Conservation (phyloP, 2,797 vertebrate genomes). For the Alcedo quadribrachys region DNA sequence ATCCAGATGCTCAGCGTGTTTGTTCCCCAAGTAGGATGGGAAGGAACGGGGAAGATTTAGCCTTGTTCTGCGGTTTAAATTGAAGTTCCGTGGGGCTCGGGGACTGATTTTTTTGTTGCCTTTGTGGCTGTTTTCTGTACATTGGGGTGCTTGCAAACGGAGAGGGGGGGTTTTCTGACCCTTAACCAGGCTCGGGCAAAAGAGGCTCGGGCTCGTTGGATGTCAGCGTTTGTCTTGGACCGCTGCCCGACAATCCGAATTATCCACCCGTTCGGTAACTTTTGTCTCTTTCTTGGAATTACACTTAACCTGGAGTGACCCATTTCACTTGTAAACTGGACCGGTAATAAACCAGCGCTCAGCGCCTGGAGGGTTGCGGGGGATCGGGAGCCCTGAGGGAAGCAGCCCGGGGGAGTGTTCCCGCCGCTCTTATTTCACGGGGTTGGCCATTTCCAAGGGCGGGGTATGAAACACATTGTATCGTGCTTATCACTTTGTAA, state of each 20-base stretch:
- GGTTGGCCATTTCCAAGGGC: background rate
- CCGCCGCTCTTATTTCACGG: background rate
- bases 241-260: rapidly evolving
- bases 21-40: background rate
- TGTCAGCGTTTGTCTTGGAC: background rate
- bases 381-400: background rate
- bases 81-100: background rate
- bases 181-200: background rate
- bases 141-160: background rate
- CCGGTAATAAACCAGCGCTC: rapidly evolving
- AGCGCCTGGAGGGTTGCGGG: rapidly evolving
- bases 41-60: background rate
- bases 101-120: background rate
- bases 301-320: background rate
- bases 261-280: rapidly evolving
- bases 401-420: rapidly evolving
- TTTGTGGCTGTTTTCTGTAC: background rate
- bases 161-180: background rate
- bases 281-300: background rate
- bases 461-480: constrained; percentile 19
- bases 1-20: background rate
- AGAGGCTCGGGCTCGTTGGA: background rate
- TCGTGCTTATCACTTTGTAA: constrained; percentile 2
- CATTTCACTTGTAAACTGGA: background rate
- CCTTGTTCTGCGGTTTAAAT: background rate